phyloP scores from a whole-genome alignment of 1,140 invertebrate genomes.

The Propsilocerus akamusi region DNA sequence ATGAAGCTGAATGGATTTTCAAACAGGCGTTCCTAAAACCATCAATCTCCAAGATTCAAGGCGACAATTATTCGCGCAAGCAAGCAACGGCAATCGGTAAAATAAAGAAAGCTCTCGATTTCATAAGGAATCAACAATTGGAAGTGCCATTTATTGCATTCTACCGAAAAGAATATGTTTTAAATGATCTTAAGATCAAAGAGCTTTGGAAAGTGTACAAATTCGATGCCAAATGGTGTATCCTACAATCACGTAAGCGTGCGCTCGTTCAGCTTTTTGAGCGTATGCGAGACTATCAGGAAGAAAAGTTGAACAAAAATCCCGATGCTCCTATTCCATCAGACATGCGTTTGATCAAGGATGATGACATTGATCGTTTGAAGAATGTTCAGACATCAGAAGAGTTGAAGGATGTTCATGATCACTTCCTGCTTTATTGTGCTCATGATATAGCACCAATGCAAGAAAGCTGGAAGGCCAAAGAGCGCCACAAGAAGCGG shows the following conservation, averaged over 20 bases:
- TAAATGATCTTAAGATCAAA: conserved; percentile 84
- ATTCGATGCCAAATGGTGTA: conserved; percentile 93
- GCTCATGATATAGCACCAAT: conserved; percentile 67
- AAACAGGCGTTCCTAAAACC: conserved; percentile 78
- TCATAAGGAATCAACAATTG: conserved; percentile 86
- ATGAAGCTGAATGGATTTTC: conserved; percentile 97
- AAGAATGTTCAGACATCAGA: conserved; percentile 70
- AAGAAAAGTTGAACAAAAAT: conserved; percentile 66
- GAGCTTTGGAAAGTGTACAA: conserved; percentile 96
- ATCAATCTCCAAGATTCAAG: conserved; percentile 43
- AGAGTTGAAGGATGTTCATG: conserved; percentile 82
- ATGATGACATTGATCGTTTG: conserved; percentile 71
- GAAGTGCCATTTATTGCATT: conserved; percentile 98
- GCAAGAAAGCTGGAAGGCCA: conserved; percentile 50
- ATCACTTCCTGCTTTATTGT: conserved; percentile 88
- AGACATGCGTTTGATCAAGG: conserved; percentile 59
- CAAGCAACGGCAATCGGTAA: conserved; percentile 45
- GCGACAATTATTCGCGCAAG: conserved; percentile 15
- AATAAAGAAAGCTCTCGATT: conserved; percentile 86
- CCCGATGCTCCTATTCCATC: conserved; percentile 69
- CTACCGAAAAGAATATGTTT: conserved; percentile 95
- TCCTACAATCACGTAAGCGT: conserved; percentile 69
- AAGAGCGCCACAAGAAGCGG: conserved; percentile 39
- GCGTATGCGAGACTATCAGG: conserved; percentile 84
- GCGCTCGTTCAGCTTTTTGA: conserved; percentile 68